These are phyloP conservation scores for Strix uralensis DNA, from an alignment of 2,113 vertebrate species.

Conservation along the genomic window DNA sequence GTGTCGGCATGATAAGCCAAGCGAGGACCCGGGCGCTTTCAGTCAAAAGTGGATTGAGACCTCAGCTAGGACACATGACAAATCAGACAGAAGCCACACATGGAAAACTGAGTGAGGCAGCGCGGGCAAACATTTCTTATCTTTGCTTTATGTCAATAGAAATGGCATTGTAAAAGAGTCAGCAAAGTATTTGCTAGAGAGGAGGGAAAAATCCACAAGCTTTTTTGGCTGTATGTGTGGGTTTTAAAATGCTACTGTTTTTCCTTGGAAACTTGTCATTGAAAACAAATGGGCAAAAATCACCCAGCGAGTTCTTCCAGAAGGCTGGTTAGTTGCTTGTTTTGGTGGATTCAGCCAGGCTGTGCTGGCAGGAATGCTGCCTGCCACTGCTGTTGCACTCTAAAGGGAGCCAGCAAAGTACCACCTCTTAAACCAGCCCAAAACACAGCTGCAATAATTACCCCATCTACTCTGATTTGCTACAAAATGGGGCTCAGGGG, in stretches of 20 bases:
- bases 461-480: not conserved
- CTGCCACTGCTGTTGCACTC: not conserved
- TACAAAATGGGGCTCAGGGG: not conserved
- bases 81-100: slow-evolving; percentile 8
- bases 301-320: not conserved
- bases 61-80: not conserved
- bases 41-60: not conserved
- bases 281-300: not conserved
- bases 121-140: not conserved
- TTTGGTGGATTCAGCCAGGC: not conserved
- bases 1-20: not conserved
- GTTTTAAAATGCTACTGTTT: slow-evolving; percentile 6
- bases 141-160: not conserved
- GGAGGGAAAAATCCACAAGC: not conserved
- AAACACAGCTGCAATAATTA: slow-evolving; percentile 16
- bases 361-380: not conserved
- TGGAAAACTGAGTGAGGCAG: slow-evolving; percentile 10
- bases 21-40: not conserved
- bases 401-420: not conserved
- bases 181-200: slow-evolving; percentile 14
- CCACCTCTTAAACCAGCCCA: not conserved
- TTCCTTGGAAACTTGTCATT: not conserved
- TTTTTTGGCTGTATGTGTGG: not conserved
- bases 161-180: slow-evolving; percentile 18
- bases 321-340: not conserved